phyloP scores from a whole-genome alignment of 2,888 invertebrate species.

The Leptinotarsa tumamoca region DNA sequence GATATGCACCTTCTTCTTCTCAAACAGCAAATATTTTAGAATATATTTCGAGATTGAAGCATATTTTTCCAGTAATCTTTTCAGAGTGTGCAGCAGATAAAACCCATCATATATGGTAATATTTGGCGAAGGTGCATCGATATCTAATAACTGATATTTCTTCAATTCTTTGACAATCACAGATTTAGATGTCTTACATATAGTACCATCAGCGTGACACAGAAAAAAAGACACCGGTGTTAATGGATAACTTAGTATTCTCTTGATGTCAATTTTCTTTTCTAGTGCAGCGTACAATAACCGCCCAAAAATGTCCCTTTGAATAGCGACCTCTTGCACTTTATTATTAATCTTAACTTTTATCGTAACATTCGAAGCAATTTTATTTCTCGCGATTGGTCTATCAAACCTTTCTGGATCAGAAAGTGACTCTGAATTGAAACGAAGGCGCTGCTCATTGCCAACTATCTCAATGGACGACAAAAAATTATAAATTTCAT shows the following conservation, averaged over 20 bases:
- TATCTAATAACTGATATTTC: background rate
- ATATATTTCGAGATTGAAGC: too few relatives aligned
- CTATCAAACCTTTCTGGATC: constrained; percentile 7
- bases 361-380: background rate
- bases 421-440: background rate
- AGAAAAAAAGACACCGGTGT: too few relatives aligned
- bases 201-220: background rate
- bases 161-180: constrained; percentile 4
- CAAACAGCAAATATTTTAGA: too few relatives aligned
- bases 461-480: background rate
- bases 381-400: constrained; percentile 5
- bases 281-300: too few relatives aligned
- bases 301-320: background rate
- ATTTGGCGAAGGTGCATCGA: background rate
- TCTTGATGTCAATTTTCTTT: too few relatives aligned
- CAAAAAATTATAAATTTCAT: constrained; percentile 5
- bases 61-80: too few relatives aligned
- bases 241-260: too few relatives aligned
- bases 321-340: background rate
- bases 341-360: constrained; percentile 18
- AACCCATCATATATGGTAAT: background rate
- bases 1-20: too few relatives aligned
- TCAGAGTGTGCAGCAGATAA: too few relatives aligned
- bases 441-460: background rate
- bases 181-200: constrained; percentile 2